Conservation (phyloP, 2,797 vertebrate genomes). For the Premnoplex brunnescens region DNA sequence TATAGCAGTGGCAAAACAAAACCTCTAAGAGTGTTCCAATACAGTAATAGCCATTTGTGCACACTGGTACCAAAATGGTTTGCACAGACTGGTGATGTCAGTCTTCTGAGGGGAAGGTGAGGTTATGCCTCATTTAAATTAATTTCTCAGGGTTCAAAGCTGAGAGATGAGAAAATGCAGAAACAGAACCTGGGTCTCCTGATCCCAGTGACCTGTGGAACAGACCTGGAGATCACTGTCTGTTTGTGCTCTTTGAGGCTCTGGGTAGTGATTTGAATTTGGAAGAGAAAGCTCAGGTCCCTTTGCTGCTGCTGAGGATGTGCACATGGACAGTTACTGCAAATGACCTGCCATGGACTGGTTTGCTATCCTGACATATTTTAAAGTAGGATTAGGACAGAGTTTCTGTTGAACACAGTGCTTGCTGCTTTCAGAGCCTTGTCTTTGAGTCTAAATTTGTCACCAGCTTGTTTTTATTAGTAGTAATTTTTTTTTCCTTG, state of each 20-base stretch:
- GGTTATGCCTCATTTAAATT: neutral
- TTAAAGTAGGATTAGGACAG: neutral
- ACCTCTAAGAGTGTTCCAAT: neutral
- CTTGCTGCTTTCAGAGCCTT: neutral
- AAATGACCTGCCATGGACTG: neutral
- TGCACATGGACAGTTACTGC: accelerated
- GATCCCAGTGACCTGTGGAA: neutral
- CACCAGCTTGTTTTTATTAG: neutral
- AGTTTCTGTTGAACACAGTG: neutral
- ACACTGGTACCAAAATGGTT: neutral
- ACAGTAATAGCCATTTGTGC: neutral
- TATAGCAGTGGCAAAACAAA: neutral
- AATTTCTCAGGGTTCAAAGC: neutral
- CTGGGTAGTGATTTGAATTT: neutral
- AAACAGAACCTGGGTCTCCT: neutral
- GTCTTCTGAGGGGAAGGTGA: neutral
- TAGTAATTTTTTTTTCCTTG: neutral
- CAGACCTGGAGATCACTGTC: neutral
- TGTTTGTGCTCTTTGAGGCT: neutral
- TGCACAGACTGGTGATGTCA: neutral
- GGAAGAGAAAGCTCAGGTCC: neutral
- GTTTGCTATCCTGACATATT: neutral
- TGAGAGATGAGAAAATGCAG: neutral
- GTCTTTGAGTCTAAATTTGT: neutral
- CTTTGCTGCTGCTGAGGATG: neutral